Percentiles rank a stretch among this genome's conserved stretches.
Evolutionary conservation across 2,888 invertebrate species (phyloP).

Genomic region (Chouioia cunea): DNA sequence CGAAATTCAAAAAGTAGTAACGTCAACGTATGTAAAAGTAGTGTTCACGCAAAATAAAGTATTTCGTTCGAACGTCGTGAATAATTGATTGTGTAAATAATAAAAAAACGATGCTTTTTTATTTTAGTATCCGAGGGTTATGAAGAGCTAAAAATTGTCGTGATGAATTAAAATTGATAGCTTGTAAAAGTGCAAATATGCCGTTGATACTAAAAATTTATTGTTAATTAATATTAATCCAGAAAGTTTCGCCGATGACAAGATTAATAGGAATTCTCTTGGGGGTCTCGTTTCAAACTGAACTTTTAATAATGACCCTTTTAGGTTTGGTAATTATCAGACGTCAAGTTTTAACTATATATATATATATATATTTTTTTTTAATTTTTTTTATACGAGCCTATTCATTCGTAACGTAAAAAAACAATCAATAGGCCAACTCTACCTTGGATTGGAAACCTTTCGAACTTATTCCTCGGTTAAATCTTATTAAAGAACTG

Average conservation of each 20-base stretch:
- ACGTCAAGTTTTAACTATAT: neutral
- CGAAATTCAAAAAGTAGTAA: too few species aligned
- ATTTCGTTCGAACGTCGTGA: too few species aligned
- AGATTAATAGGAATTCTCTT: constrained; percentile 52
- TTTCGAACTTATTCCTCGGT: constrained; percentile 54
- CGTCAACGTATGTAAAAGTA: too few species aligned
- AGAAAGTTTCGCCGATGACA: constrained; percentile 51
- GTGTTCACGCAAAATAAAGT: too few species aligned
- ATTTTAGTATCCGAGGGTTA: constrained; percentile 8
- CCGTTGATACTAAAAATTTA: neutral
- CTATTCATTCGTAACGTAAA: too few species aligned
- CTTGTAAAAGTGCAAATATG: constrained; percentile 20
- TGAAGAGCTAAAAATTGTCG: constrained; percentile 27
- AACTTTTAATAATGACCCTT: constrained; percentile 60
- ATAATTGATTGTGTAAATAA: too few species aligned
- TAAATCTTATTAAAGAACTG: constrained; percentile 50
- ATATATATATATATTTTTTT: neutral
- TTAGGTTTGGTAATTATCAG: constrained; percentile 60
- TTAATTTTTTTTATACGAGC: too few species aligned
- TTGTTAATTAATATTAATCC: neutral
- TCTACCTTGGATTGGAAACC: constrained; percentile 58
- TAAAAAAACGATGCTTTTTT: neutral
- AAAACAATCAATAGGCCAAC: too few species aligned
- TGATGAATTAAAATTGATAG: neutral
- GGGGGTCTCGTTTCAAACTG: constrained; percentile 56